Conservation (phyloP, 2,113 vertebrate genomes). For the Perca flavescens region DNA sequence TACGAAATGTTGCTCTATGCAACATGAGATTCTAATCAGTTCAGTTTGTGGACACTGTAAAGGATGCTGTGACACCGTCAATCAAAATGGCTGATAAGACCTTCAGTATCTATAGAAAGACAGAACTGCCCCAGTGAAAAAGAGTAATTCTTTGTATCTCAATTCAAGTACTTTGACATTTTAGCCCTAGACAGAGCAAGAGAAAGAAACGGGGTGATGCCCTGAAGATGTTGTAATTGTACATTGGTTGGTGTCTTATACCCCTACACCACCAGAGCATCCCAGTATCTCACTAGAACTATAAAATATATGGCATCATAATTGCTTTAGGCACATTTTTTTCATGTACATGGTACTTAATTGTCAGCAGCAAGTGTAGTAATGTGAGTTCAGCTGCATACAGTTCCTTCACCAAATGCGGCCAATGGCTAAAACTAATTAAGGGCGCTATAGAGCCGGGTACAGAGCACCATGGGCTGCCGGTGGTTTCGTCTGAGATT, state of each 20-base stretch:
- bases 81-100: slow-evolving; percentile 3
- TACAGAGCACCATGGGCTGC: too few species aligned
- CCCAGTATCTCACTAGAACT: neutral
- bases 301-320: neutral
- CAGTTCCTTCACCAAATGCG: neutral
- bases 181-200: neutral
- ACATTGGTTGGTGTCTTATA: neutral
- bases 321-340: neutral
- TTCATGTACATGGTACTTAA: neutral
- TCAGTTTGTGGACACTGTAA: slow-evolving; percentile 5
- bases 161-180: neutral
- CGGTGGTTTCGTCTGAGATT: too few species aligned
- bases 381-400: neutral
- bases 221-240: neutral
- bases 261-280: neutral
- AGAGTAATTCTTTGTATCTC: neutral
- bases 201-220: neutral
- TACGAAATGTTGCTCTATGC: slow-evolving; percentile 3
- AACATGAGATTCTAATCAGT: slow-evolving; percentile 12
- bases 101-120: slow-evolving; percentile 13
- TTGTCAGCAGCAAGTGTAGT: neutral
- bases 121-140: neutral
- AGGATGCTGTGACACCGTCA: neutral
- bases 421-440: too few species aligned
- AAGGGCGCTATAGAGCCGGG: too few species aligned